Evolutionary conservation across 2,797 vertebrate genomes (phyloP), one percentile per base, ranked within the genome.

Genomic region (Passerculus sandwichensis): DNA sequence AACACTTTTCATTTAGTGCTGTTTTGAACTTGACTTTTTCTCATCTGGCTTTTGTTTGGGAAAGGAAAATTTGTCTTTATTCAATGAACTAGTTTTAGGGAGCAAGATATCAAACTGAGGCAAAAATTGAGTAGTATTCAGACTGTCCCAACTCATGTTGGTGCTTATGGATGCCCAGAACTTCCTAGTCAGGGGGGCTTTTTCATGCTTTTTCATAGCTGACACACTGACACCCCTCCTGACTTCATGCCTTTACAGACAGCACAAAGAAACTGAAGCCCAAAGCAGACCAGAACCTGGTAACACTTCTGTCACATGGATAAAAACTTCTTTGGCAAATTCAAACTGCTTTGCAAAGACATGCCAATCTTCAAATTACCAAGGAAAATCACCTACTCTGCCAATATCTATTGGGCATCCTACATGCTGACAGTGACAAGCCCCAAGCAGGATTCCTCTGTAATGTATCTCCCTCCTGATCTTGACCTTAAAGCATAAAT

Each of bases 21-120:
- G 61, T 44, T 82, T 32, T 19, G 8, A 75, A 62, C 29, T 29
- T 65, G 32, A 59, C 23, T 53, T 87, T 62, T 77, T 27, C 50
- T 72, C 36, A 56, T 8, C 10, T 1, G 4, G 30, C 20, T 79
- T 88, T 86, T 75, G 36, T 70, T 62, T 23, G 22, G 27, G 50
- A 83, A 80, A 77, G 38, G 10, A 73, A 51, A 60, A 2, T 64
- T 57, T 53, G 77, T 21, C 56, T 76, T 75, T 3, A 6, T 29
- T 50, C n/a, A n/a, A 29, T 14, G 12, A 77, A 57, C 26, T 21
- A 56, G 19, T 57, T 70, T 61, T 4, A 66, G 56, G 29, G 44
- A 72, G 40, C 4, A 72, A 59, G 25, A 44, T 13, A 57, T 1
- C 0, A 0, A 54, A 61, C 3, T 19, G 32, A 70, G 45, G 45